Base-by-base conservation (phyloP, 2,888 invertebrate species). In the Drosophila mulleri region DNA sequence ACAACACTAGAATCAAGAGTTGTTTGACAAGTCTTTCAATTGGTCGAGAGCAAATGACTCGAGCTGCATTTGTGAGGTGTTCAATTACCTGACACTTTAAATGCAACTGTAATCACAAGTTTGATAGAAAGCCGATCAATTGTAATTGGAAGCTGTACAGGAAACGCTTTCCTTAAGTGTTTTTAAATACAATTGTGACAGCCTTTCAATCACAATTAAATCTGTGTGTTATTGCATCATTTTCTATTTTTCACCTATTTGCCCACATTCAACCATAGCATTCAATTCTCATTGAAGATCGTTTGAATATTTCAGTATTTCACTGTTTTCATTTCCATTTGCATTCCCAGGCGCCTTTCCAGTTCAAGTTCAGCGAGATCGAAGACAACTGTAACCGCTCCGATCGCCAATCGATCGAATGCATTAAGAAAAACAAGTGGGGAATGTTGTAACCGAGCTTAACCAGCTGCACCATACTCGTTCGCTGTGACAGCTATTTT, bases 51-150 rank as follows among this genome's bases (percentile, higher is more conserved):
- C 23, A 54, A 52, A 58, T 79, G 67, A 73, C 59, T 67, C 69
- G 63, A 18, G 32, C 63, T 66, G 50, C 59, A 69, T 73, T 73
- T 67, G 68, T 66, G 62, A 73, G 82, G 88, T 83, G 68, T 83
- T 78, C 79, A 66, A 78, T 83, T 87, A 76, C 76, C 50, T 69
- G 85, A 74, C 85, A 77, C 67, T 69, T 64, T 57, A 83, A 87
- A 69, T 69, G 69, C 84, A 81, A 72, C 70, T 69, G 54, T 67
- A 50, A 57, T 67, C 26, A 50, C 64, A 59, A 59, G 67, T 64
- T 47, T 56, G 47, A 70, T 65, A 69, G 50, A 56, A 66, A 70
- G 61, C 77, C 54, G 70, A 66, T 78, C 67, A 78, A 67, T 75
- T 65, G 67, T 41, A 75, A 67, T 42, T 18, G 58, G 70, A 70